Base-by-base conservation (phyloP, 2,113 vertebrate species). In the Oncorhynchus mykiss region DNA sequence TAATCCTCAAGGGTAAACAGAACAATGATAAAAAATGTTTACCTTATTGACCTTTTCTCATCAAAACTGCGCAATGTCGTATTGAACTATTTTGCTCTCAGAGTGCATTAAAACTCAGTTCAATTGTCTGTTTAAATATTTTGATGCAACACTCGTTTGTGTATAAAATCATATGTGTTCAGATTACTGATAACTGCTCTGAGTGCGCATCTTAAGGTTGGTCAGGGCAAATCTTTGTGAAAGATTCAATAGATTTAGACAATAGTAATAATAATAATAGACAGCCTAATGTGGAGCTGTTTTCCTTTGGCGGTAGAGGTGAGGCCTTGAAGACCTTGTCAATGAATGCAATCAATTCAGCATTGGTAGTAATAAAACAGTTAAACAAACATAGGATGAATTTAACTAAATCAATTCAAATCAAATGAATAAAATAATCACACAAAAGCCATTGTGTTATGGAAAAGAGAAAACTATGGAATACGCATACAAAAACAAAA, bases 11-110 rank as follows among this genome's bases (percentile, higher is more conserved):
- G 72, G 81, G 66, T 45, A 73, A 65, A 77, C 69, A 31, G 60
- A 85, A 79, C 27, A 68, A 74, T 81, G 74, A 76, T 76, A 67
- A 68, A 45, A 18, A 1, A n/a, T 74, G 67, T 34, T 74, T 79
- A 70, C 62, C n/a, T 34, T 66, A 70, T 70, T 48, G 12, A 62
- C 22, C 25, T 67, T 62, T 62, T 34, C 72, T 60, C 66, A 74
- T 75, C 67, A 54, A 22, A 22, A 69, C 5, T 18, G 24, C 24
- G 29, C 45, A 5, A 82, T 69, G 27, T 64, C 67, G 59, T 73
- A 60, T 22, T 9, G 9, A 18, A 45, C 67, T 54, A 24, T 54
- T 54, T 54, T 54, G 16, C 12, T 54, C 49, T 54, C 49, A 51
- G 49, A 54, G 49, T 51, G 69, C 73, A 77, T 45, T 31, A 13